Evolutionary conservation across 2,797 vertebrate genomes (phyloP), one percentile per base, ranked within the genome.

Genomic region (Pangasius djambal): DNA sequence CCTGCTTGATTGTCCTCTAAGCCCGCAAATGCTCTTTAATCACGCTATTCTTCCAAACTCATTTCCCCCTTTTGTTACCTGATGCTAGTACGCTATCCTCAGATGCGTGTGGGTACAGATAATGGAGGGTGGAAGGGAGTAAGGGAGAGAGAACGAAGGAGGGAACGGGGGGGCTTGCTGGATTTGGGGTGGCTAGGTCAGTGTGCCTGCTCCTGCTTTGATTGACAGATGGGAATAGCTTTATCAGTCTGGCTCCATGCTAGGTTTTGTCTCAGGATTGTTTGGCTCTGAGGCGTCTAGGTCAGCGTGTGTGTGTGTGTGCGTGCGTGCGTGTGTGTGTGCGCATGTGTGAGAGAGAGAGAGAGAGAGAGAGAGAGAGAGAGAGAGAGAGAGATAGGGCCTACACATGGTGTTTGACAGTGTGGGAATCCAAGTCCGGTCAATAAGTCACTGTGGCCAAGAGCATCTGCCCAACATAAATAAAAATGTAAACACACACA

Each of bases 201-300:
- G 81, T 86, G 85, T 95, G 78, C 89, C 92, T 89, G 90, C 89
- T 90, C 61, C 63, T 90, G 86, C 90, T 90, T 22, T 95, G 95
- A 95, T 74, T 94, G 95, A 94, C 93, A 95, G 90, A 94, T 84
- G 77, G 57, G 93, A 92, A 95, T 91, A 90, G 91, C 74, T 94
- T 94, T 94, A 94, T 95, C 94, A 91, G 92, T 91, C 93, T 94
- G 94, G 93, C 94, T 93, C 93, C 91, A 88, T 90, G 15, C n/a
- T 88, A 0, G 0, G 90, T 87, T 94, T 94, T 94, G 92, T 92
- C 93, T 94, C 83, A 74, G 85, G 81, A 55, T 89, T 95, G 94
- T 95, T 92, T 89, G 91, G 94, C 92, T 89, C 90, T 89, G 86
- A 89, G 92, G 92, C 90, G 91, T 95, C 94, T 95, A 92, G 88